A percentile compares a stretch with the other conserved stretches of the same genome.
Conservation (phyloP, 2,797 vertebrate genomes). For the Danio jaintianensis region DNA sequence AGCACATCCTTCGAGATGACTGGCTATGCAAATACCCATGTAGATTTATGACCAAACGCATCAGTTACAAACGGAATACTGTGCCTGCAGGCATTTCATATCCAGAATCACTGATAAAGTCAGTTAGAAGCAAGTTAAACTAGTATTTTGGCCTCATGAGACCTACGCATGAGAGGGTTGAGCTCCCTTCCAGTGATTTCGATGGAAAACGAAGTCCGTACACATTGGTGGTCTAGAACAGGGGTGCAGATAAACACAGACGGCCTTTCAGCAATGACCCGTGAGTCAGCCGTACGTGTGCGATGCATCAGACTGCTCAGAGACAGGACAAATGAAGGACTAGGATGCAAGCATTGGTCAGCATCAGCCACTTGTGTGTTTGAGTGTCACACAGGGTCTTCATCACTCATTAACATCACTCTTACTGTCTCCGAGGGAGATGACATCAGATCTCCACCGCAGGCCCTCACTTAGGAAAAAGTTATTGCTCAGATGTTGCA, state of each 20-base stretch:
- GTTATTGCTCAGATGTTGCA: neutral
- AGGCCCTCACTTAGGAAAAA: neutral
- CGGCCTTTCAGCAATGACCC: constrained; percentile 14
- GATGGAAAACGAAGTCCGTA: neutral
- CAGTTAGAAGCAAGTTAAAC: constrained; percentile 12
- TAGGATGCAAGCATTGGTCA: constrained; percentile 19
- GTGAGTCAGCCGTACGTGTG: constrained; percentile 12
- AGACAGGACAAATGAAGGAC: constrained; percentile 41
- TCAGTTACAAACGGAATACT: constrained; percentile 17
- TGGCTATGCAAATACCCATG: neutral
- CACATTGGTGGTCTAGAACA: constrained; percentile 4
- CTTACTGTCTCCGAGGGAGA: neutral
- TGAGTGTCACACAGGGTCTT: constrained; percentile 19
- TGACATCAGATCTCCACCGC: neutral
- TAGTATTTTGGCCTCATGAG: constrained; percentile 29
- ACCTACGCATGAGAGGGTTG: neutral
- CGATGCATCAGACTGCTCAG: constrained; percentile 23
- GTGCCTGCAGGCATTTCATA: constrained; percentile 35
- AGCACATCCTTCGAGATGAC: constrained; percentile 30
- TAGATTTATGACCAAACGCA: constrained; percentile 27
- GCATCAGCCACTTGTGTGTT: constrained; percentile 4
- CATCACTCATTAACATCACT: constrained; percentile 40
- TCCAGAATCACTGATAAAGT: constrained; percentile 37
- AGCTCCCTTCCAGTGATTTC: constrained; percentile 11
- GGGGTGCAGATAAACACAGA: neutral